phyloP scores from a whole-genome alignment of 1,140 invertebrate genomes.

The Hesperophylax magnus region DNA sequence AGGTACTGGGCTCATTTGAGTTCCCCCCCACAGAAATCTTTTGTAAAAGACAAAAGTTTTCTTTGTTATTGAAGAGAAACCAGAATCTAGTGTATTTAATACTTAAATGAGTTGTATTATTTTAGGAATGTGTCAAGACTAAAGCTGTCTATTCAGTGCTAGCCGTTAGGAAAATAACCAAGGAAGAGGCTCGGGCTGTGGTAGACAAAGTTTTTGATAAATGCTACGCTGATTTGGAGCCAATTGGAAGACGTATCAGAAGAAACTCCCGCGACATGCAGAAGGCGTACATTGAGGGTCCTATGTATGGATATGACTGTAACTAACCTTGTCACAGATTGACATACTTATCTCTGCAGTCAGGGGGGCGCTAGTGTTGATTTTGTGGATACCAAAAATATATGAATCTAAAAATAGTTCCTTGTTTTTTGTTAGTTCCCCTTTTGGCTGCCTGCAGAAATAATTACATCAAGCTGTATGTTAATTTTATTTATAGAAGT shows the following conservation, averaged over 20 bases:
- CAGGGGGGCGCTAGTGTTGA: too few relatives aligned
- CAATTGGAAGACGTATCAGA: conserved; percentile 87
- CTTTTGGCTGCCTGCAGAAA: too few relatives aligned
- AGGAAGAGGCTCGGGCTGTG: conserved; percentile 80
- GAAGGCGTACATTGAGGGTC: conserved; percentile 83
- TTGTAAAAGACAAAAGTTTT: too few relatives aligned
- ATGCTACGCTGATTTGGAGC: conserved; percentile 95
- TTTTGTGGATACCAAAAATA: too few relatives aligned
- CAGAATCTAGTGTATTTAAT: too few relatives aligned
- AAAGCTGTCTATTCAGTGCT: conserved; percentile 89
- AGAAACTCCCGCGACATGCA: conserved; percentile 84
- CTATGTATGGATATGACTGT: conserved; percentile 84
- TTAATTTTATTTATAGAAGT: too few relatives aligned
- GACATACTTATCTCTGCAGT: neutral
- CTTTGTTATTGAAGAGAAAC: too few relatives aligned
- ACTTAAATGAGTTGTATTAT: conserved; percentile 49
- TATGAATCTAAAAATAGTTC: too few relatives aligned
- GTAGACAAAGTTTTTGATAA: conserved; percentile 92
- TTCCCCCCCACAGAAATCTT: too few relatives aligned
- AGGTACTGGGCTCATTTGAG: too few relatives aligned
- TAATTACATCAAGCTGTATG: too few relatives aligned
- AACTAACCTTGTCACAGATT: conserved; percentile 52
- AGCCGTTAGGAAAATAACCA: conserved; percentile 82
- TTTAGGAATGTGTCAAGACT: conserved; percentile 90
- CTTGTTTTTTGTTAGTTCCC: too few relatives aligned